A percentile compares a stretch with the other conserved stretches of the same genome.
These are phyloP conservation scores for Boleophthalmus pectinirostris DNA, from an alignment of 2,113 vertebrate species.

Conservation along the genomic window DNA sequence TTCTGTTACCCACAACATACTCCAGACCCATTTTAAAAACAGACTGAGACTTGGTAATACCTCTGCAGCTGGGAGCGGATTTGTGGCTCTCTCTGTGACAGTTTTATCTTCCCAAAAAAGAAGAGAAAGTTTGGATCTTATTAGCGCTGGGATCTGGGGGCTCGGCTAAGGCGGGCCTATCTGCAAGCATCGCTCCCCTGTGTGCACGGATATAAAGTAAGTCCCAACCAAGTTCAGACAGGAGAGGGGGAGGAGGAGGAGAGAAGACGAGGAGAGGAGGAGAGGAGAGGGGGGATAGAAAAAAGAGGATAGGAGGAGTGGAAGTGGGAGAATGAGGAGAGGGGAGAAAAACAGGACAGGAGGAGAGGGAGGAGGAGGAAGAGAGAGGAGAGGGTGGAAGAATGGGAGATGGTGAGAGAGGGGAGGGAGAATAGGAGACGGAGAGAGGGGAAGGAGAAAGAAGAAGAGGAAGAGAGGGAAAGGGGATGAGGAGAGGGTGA, in stretches of 20 bases:
- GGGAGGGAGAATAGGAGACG: too few species aligned
- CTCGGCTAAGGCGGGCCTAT: conserved; percentile 72
- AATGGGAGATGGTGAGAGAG: too few species aligned
- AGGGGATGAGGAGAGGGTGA: neutral
- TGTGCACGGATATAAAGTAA: conserved; percentile 72
- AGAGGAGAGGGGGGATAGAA: too few species aligned
- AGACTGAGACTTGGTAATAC: neutral
- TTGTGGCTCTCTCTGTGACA: conserved; percentile 16
- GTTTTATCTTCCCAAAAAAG: conserved; percentile 76
- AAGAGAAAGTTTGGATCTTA: conserved; percentile 79
- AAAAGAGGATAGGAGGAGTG: neutral
- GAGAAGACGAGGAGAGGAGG: conserved; percentile 57
- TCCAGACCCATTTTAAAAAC: neutral
- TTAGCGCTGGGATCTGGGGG: conserved; percentile 74
- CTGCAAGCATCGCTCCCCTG: conserved; percentile 70
- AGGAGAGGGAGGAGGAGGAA: too few species aligned
- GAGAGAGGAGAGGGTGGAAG: too few species aligned
- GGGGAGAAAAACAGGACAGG: too few species aligned
- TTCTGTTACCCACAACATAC: neutral
- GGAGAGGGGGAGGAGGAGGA: conserved; percentile 74
- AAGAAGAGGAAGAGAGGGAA: too few species aligned
- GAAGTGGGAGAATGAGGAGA: too few species aligned
- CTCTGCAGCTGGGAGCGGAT: neutral
- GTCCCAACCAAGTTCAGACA: conserved; percentile 76
- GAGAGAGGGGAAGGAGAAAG: too few species aligned